phyloP scores from a whole-genome alignment of 2,888 invertebrate species.

The Trypoxylon attenuatum region DNA sequence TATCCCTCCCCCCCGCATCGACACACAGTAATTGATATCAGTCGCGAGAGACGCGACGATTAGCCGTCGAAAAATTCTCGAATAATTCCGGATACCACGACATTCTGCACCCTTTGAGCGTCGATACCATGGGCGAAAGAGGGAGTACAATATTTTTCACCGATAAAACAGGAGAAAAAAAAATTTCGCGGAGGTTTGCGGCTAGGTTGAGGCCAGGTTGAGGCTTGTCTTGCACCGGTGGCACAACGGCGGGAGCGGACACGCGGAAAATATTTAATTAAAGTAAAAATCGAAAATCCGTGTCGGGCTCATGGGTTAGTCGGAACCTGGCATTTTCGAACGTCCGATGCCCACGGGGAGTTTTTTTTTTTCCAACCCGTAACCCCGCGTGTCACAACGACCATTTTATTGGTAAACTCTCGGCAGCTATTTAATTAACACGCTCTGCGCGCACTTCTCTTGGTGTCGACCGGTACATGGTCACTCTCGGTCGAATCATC shows the following conservation, averaged over 20 bases:
- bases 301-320: conserved; percentile 47
- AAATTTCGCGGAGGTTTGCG: conserved; percentile 36
- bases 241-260: conserved; percentile 26
- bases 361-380: conserved; percentile 46
- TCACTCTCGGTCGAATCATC: not conserved
- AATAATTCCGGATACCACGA: too few species aligned
- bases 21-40: not conserved
- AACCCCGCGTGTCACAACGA: conserved; percentile 46
- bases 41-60: not conserved
- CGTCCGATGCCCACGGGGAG: conserved; percentile 50
- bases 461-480: not conserved
- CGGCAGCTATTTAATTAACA: conserved; percentile 66
- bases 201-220: too few species aligned
- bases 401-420: conserved; percentile 62
- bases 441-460: conserved; percentile 15
- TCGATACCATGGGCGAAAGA: not conserved
- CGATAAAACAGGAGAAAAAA: conserved; percentile 23
- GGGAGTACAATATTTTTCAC: conserved; percentile 5
- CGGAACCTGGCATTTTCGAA: conserved; percentile 59
- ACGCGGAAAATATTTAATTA: conserved; percentile 71
- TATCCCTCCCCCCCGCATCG: not conserved
- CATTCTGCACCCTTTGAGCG: too few species aligned
- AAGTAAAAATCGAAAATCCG: conserved; percentile 70
- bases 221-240: conserved; percentile 37
- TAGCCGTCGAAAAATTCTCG: too few species aligned